phyloP scores from a whole-genome alignment of 2,113 vertebrate species.

The Galeopterus variegatus region DNA sequence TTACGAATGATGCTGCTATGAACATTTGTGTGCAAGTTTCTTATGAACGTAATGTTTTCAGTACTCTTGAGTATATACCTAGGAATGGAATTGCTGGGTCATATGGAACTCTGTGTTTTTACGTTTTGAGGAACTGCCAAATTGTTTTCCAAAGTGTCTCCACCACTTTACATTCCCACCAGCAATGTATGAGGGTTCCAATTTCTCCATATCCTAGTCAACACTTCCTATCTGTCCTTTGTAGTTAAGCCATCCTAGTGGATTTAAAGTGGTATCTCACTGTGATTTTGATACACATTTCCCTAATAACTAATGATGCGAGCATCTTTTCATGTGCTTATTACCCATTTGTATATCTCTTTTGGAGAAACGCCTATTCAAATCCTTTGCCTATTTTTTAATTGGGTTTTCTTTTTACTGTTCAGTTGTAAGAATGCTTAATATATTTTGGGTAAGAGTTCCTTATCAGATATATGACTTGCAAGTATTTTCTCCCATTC shows the following conservation, averaged over 20 bases:
- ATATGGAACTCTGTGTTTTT: background rate
- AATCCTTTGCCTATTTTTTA: slow-evolving; percentile 24
- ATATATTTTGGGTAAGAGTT: slow-evolving; percentile 9
- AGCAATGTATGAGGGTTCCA: background rate
- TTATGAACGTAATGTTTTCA: background rate
- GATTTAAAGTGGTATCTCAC: background rate
- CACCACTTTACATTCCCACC: background rate
- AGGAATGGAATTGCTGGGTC: background rate
- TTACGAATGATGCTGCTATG: background rate
- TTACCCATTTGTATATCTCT: slow-evolving; percentile 19
- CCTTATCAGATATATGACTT: slow-evolving; percentile 35
- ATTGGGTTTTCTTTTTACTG: slow-evolving; percentile 17
- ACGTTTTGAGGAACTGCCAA: slow-evolving; percentile 1
- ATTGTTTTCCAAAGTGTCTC: background rate
- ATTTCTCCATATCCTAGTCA: background rate
- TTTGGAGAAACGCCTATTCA: slow-evolving; percentile 59
- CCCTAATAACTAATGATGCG: background rate
- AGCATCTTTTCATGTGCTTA: slow-evolving; percentile 23
- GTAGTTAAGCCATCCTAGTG: background rate
- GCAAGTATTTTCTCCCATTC: slow-evolving; percentile 12
- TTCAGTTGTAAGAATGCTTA: background rate
- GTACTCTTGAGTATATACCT: background rate
- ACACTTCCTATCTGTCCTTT: background rate
- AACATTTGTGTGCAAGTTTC: background rate
- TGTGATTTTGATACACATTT: background rate